Base-by-base conservation (phyloP, 2,113 vertebrate genomes). In the Chitala chitala region DNA sequence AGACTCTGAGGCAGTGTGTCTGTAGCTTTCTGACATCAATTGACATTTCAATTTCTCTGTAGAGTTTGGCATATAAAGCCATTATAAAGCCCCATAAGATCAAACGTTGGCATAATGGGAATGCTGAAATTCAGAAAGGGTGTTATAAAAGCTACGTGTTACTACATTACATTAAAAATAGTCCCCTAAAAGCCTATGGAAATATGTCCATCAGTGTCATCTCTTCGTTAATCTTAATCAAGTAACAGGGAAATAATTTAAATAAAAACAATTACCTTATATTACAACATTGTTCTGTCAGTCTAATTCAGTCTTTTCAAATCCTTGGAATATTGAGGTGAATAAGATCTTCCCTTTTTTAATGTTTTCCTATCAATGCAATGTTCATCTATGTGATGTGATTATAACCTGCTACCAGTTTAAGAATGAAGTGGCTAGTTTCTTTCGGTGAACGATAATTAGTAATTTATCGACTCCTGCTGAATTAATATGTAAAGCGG, bases 391-490 rank as follows among this genome's bases (percentile, higher is more conserved):
- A 20, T 40, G 33, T 5, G 29, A 36, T 64, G 44, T 13, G 22
- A 68, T 66, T 33, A 54, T 38, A 53, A 68, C 22, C n/a, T n/a
- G 54, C 38, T 8, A 40, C 48, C 8, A 74, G 50, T 40, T 13
- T 53, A 48, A 33, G 26, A 58, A 42, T 44, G 48, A 29, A 54
- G 61, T 53, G 33, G 22, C 44, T 65, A 12, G 6, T 48, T 26
- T 51, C 46, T 74, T n/a, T 36, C 40, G 5, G 2, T 74, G 12
- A 29, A n/a, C 48, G 24, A 26, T 65, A 54, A 74, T 74, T 74
- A 54, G 73, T 5, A 54, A 55, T 55, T 44, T 42, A 74, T 74
- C 29, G 54, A 29, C 33, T 42, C 15, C 22, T 31, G 29, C 36
- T 53, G 22, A 66, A 59, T 59, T 2, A 58, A 68, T 54, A 24